These are phyloP conservation scores for Ophraella communa DNA, from an alignment of 2,888 invertebrate genomes.

Conservation along the genomic window DNA sequence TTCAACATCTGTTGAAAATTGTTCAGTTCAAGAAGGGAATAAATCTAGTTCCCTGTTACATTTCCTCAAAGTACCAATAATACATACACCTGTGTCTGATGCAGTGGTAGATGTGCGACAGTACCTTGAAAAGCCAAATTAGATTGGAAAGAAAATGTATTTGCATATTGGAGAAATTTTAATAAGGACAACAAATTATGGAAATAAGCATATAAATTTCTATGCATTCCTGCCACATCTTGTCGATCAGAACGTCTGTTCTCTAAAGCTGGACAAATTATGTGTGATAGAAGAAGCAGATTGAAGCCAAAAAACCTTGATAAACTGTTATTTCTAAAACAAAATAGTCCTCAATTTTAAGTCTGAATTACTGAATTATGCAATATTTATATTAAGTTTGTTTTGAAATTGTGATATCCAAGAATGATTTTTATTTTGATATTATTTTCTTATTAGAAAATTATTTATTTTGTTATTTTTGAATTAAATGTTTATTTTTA, in stretches of 20 bases:
- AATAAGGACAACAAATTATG: conserved; percentile 5
- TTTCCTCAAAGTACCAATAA: conserved; percentile 3
- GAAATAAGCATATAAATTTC: conserved; percentile 7
- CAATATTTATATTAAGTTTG: too few species aligned
- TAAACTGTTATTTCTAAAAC: conserved; percentile 15
- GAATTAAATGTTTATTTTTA: too few species aligned
- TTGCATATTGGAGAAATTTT: conserved; percentile 12
- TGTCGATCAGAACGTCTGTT: conserved; percentile 19
- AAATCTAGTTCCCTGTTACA: background rate
- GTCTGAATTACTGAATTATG: too few species aligned
- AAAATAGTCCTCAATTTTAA: conserved; percentile 17
- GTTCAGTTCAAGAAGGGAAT: background rate
- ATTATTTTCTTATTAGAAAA: too few species aligned
- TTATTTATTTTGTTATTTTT: too few species aligned
- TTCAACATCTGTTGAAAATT: conserved; percentile 1
- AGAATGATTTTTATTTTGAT: too few species aligned
- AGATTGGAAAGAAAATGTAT: background rate
- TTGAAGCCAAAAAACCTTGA: conserved; percentile 7
- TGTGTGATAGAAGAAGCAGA: conserved; percentile 3
- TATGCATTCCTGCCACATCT: conserved; percentile 19
- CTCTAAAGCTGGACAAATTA: conserved; percentile 15
- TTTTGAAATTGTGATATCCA: too few species aligned
- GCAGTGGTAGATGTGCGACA: conserved; percentile 14
- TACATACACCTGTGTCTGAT: conserved; percentile 10
- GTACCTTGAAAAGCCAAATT: conserved; percentile 15